Conservation (phyloP, 1,140 invertebrate genomes). For the Pogonus chalceus region DNA sequence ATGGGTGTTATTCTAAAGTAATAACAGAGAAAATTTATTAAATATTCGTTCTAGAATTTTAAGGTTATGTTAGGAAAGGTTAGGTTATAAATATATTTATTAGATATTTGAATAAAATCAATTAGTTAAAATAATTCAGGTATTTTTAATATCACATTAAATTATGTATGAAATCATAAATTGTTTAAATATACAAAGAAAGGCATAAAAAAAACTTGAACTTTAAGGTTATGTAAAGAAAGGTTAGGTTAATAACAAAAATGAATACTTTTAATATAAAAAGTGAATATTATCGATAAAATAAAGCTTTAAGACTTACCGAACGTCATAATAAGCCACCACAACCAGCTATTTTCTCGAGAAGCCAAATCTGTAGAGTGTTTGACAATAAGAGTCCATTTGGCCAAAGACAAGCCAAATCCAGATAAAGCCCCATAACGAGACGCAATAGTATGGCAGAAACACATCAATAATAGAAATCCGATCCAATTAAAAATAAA, state of each 20-base stretch:
- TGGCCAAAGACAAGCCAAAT: constrained; percentile 83
- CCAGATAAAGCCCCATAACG: constrained; percentile 86
- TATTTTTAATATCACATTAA: too few species aligned
- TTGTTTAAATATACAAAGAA: too few species aligned
- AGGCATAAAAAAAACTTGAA: too few species aligned
- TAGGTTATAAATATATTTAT: too few species aligned
- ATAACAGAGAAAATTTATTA: too few species aligned
- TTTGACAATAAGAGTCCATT: constrained; percentile 91
- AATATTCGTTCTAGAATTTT: too few species aligned
- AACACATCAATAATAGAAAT: constrained; percentile 81
- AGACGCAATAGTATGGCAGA: constrained; percentile 87
- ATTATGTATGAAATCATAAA: too few species aligned
- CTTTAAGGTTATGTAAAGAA: too few species aligned
- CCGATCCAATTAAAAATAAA: constrained; percentile 94
- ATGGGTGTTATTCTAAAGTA: too few species aligned
- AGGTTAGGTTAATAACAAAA: constrained; percentile 6
- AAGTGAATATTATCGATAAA: neutral
- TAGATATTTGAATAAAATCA: too few species aligned
- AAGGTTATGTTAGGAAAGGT: too few species aligned
- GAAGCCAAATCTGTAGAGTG: constrained; percentile 76
- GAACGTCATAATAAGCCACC: constrained; percentile 84
- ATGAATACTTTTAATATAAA: constrained; percentile 10
- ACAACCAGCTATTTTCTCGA: constrained; percentile 78
- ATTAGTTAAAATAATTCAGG: too few species aligned
- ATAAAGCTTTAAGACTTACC: constrained; percentile 37